Percentiles rank a stretch among this genome's conserved stretches.
These are phyloP conservation scores for Smutsia temminckii DNA, from an alignment of 2,797 vertebrate species.

Conservation along the genomic window DNA sequence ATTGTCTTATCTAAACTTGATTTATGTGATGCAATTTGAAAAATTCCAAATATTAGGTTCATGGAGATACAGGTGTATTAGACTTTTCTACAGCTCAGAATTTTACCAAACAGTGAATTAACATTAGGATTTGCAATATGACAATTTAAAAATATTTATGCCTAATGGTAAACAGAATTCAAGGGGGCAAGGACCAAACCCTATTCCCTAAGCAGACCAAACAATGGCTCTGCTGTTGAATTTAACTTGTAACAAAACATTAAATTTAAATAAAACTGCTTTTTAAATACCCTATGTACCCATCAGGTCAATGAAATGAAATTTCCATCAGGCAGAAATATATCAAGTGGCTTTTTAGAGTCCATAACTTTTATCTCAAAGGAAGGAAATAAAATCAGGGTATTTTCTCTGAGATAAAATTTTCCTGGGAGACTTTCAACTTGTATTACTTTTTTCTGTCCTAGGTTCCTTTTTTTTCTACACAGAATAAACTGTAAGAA, in stretches of 20 bases:
- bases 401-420: constrained; percentile 21
- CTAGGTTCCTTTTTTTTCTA: not conserved
- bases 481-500: constrained; percentile 30
- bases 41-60: not conserved
- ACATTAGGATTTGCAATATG: not conserved
- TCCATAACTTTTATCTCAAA: constrained; percentile 46
- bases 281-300: not conserved
- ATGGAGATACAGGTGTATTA: not conserved
- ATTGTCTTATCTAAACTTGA: constrained; percentile 5
- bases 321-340: constrained; percentile 13
- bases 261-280: constrained; percentile 21
- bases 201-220: not conserved
- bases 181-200: not conserved
- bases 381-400: constrained; percentile 9
- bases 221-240: constrained; percentile 21
- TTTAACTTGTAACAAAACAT: constrained; percentile 42
- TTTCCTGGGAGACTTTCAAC: not conserved
- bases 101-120: not conserved
- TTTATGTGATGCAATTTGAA: constrained; percentile 12
- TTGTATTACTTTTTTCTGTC: constrained; percentile 8
- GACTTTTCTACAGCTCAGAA: not conserved
- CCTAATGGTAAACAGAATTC: not conserved
- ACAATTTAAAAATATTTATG: constrained; percentile 18
- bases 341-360: not conserved
- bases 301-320: not conserved